Percentiles rank a stretch among this genome's conserved stretches.
Evolutionary conservation across 2,797 vertebrate species (phyloP).

Genomic region (Falco concolor): DNA sequence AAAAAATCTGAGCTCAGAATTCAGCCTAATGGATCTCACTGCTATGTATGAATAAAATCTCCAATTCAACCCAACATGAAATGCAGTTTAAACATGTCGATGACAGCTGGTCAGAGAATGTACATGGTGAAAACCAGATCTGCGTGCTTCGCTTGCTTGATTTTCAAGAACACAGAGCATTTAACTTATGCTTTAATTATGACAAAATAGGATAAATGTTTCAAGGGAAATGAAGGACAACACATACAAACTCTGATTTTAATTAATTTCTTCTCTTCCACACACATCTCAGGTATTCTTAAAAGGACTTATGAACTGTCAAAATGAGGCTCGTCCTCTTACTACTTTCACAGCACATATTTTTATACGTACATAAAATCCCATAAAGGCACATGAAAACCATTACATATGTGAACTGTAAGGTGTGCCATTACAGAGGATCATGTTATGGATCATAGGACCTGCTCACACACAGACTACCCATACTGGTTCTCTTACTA

Average conservation of each 20-base stretch:
- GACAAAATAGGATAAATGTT: background rate
- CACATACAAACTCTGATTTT: background rate
- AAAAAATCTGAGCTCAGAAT: background rate
- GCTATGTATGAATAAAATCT: background rate
- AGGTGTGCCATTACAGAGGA: background rate
- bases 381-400: background rate
- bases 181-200: background rate
- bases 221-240: background rate
- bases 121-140: background rate
- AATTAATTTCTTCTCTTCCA: background rate
- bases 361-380: background rate
- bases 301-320: background rate
- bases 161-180: background rate
- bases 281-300: background rate
- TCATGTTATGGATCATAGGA: background rate
- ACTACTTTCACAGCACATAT: background rate
- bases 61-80: background rate
- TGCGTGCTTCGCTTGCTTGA: background rate
- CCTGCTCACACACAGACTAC: background rate
- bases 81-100: background rate
- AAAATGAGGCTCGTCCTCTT: background rate
- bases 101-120: background rate
- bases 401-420: background rate
- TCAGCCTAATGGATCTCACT: background rate
- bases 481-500: background rate